Conservation (phyloP, 2,113 vertebrate species). For the Rhynchomys soricoides region DNA sequence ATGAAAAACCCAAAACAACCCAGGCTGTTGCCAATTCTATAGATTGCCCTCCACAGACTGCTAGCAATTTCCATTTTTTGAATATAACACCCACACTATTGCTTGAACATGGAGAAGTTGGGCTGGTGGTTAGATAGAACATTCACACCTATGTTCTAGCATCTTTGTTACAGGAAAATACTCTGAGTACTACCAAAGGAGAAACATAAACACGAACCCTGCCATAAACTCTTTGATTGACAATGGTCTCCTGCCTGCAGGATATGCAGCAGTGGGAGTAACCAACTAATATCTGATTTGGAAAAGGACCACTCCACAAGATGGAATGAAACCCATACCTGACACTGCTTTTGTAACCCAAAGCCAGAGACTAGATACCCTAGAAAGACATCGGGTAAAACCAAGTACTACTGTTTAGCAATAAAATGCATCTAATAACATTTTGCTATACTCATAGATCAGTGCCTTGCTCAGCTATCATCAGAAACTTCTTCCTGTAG, state of each 20-base stretch:
- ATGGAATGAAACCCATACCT: not conserved
- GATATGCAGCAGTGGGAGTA: not conserved
- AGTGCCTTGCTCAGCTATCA: not conserved
- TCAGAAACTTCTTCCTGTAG: not conserved
- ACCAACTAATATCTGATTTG: not conserved
- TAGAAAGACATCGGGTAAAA: not conserved
- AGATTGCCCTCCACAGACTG: not conserved
- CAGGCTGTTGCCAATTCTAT: not conserved
- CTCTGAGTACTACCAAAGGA: not conserved
- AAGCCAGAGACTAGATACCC: not conserved
- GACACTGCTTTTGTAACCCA: not conserved
- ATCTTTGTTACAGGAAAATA: not conserved
- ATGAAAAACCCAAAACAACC: not conserved
- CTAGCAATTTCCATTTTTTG: not conserved
- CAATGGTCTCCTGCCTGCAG: not conserved
- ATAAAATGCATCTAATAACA: not conserved
- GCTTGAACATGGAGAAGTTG: not conserved
- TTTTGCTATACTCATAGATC: not conserved
- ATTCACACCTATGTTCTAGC: not conserved
- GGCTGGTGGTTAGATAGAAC: not conserved
- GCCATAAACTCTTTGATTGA: too few species aligned
- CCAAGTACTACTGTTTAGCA: not conserved
- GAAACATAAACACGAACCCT: not conserved
- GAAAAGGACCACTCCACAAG: not conserved
- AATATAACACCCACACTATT: not conserved